Conservation (phyloP, 2,797 vertebrate genomes). For the Sternotherus odoratus region DNA sequence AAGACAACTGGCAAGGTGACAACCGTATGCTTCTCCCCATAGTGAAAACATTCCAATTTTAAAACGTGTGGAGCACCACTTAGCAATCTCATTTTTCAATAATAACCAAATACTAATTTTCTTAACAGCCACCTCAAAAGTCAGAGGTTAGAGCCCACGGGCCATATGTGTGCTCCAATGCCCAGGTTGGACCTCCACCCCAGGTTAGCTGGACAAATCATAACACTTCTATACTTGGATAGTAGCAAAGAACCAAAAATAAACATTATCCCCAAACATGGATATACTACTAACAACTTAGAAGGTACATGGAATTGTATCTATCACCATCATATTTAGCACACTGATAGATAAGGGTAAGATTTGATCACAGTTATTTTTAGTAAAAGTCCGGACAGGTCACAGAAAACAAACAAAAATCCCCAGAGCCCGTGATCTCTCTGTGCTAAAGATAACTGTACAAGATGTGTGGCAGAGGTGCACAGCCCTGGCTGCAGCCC, state of each 20-base stretch:
- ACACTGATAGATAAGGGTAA: neutral
- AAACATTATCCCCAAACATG: neutral
- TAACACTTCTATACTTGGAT: neutral
- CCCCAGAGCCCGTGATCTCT: too few species aligned
- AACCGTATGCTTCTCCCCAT: neutral
- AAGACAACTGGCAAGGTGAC: neutral
- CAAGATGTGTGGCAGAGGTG: too few species aligned
- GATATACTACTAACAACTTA: neutral
- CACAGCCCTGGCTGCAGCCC: too few species aligned
- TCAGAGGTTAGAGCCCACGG: neutral
- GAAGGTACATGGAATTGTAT: neutral
- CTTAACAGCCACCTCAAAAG: neutral
- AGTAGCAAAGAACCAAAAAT: fast-evolving
- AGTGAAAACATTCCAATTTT: neutral
- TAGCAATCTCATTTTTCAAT: neutral
- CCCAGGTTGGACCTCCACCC: neutral
- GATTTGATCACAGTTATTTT: too few species aligned
- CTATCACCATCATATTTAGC: neutral
- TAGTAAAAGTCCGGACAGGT: too few species aligned
- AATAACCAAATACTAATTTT: neutral
- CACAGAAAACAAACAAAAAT: too few species aligned
- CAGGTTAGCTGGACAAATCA: neutral
- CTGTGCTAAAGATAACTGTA: too few species aligned
- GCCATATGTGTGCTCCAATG: neutral
- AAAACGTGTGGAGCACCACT: neutral